Base-by-base conservation (phyloP, 2,888 invertebrate species). In the Phoenoteleia sp. region DNA sequence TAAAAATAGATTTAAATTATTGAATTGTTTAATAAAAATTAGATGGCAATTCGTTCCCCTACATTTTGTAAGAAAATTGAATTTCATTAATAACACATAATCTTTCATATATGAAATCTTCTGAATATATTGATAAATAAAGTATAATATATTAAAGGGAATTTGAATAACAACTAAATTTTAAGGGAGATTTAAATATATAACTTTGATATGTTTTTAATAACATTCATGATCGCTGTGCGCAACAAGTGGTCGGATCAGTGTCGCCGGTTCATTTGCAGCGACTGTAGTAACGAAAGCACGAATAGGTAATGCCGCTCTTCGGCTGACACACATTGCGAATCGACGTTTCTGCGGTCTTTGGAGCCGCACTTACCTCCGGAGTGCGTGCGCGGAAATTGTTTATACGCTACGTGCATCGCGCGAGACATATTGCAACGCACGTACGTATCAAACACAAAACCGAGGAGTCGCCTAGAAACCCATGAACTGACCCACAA, bases 311-410 rank as follows among this genome's bases (percentile, higher is more conserved):
- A 85, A 79, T 45, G 60, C 49, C n/a, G 64, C 25, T 72, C 58
- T 72, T 80, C 56, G 66, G 85, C 79, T 91, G 91, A 90, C 91
- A 91, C 85, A 91, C 90, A 91, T 91, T 90, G 90, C 87, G 86
- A 86, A 89, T 86, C 84, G 87, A 66, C 79, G 64, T 85, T 80
- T 67, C 54, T 62, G 60, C 60, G 69, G 74, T 77, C 85, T 88
- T 86, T 21, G 49, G 62, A 58, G 72, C 71, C 49, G 77, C 62
- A 69, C 60, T 29, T 69, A 45, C 54, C 19, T 25, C 33, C 39
- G 15, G 45, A 67, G 67, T 81, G 49, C 58, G 71, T 71, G 49
- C 66, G 39, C 71, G 39, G 60, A 25, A 45, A 60, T 74, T 72
- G 66, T 83, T 62, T 45, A 39, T 47, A 56, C 45, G 71, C 17